These are phyloP conservation scores for Eptatretus atami DNA, from an alignment of 2,797 vertebrate species.

Conservation along the genomic window DNA sequence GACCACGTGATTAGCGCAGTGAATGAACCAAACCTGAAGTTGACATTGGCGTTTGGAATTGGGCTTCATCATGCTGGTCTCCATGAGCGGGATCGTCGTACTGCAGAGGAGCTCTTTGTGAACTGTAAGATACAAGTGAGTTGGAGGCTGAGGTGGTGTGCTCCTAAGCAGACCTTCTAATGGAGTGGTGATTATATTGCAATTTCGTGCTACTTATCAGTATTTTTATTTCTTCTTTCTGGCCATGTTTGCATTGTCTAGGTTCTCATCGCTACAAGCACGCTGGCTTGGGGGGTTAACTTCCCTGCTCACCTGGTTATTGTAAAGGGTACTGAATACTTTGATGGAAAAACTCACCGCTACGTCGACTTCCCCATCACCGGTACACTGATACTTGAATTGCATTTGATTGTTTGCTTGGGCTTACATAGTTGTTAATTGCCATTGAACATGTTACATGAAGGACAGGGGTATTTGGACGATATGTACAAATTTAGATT, in stretches of 20 bases:
- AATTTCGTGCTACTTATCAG: too few relatives aligned
- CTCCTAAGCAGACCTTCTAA: too few relatives aligned
- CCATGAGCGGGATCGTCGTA: constrained; percentile 66
- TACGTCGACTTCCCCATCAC: constrained; percentile 95
- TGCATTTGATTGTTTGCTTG: too few relatives aligned
- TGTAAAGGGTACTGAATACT: constrained; percentile 90
- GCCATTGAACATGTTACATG: too few relatives aligned
- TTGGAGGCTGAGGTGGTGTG: too few relatives aligned
- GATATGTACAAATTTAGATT: too few relatives aligned
- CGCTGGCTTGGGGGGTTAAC: constrained; percentile 91
- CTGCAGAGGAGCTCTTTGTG: constrained; percentile 78
- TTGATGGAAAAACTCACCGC: constrained; percentile 66
- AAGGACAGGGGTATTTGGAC: too few relatives aligned
- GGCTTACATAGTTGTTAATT: too few relatives aligned
- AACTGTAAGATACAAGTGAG: constrained; percentile 94
- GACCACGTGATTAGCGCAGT: constrained; percentile 52
- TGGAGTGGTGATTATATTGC: too few relatives aligned
- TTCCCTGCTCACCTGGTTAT: constrained; percentile 92
- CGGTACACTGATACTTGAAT: constrained; percentile 19
- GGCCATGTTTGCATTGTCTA: constrained; percentile 12
- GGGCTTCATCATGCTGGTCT: constrained; percentile 84
- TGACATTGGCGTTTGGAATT: constrained; percentile 82
- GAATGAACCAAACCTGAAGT: constrained; percentile 70
- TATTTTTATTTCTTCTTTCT: too few relatives aligned
- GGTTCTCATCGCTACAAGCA: constrained; percentile 89